Evolutionary conservation across 1,140 invertebrate species (phyloP), one percentile per base, ranked within the genome.

Genomic region (Vanessa tameamea): DNA sequence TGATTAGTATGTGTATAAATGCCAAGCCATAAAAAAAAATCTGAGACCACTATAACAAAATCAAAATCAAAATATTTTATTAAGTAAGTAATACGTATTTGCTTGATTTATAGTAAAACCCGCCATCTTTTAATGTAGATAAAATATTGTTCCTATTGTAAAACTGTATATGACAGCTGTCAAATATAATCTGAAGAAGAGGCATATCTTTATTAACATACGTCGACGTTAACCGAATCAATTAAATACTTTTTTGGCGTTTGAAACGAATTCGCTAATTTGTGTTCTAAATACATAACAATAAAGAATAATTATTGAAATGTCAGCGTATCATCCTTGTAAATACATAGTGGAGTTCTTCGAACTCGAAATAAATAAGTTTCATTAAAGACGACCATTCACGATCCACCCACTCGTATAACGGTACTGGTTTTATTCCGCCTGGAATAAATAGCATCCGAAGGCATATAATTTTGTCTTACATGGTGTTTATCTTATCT

Each of bases 321-420:
- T 71, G 53, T 67, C 64, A 71, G 53, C 69, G 26, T 69, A 31
- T 65, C 63, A 69, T 51, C 69, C 26, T 72, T 72, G 64, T 75
- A 71, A 72, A 72, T 76, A 76, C 69, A 74, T 73, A 74, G 72
- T 63, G 16, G 59, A 75, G 78, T 80, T 82, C 78, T 55, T 69
- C 69, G 78, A 81, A 80, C 75, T 71, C 69, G 68, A 70, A 73
- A 79, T 79, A 79, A 74, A 80, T 82, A 71, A 67, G 78, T 80
- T 80, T 78, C 66, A 73, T 82, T 77, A 78, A 78, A 78, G 76
- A 78, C 55, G 55, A 63, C 72, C 77, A 82, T 82, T 85, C 81
- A 80, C 69, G 73, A 64, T 72, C 79, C 81, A 78, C 83, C 83
- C 83, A 85, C 82, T 77, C 74, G 63, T 64, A 74, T 81, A 85